Base-by-base conservation (phyloP, 2,888 invertebrate species). In the Himalopsyche japonica region DNA sequence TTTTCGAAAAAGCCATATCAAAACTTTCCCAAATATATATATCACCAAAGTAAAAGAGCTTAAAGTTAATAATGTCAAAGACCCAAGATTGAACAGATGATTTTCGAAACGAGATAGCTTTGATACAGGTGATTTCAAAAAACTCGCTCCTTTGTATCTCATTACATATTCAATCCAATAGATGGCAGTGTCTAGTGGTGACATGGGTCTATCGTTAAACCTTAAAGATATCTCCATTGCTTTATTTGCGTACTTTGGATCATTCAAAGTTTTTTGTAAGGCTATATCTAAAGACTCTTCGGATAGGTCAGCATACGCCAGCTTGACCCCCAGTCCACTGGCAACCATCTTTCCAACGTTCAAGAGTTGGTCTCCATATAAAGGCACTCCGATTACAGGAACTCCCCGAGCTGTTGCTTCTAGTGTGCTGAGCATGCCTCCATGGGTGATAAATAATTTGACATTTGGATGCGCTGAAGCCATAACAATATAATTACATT, bases 401-500 rank as follows among this genome's bases (percentile, higher is more conserved):
- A 91, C 90, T 7, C 90, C 91, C 86, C 90, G 88, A 82, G 90
- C 88, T 0, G 91, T 89, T 15, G 91, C 90, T 86, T 92, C 92
- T 85, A 90, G 91, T 0, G 90, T 90, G 76, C 92, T 91, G 81
- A 91, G 89, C 0, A 88, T 82, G 37, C 91, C 92, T 15, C 92
- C 92, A 85, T 92, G 92, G 1, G 91, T 90, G 27, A 92, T 91
- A 87, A 92, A 92, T 0, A 92, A 83, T 77, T 90, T 89, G 0
- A 91, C 88, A 87, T 92, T 92, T 0, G 89, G 89, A 88, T 92
- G 91, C 1, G 90, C 91, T 86, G 91, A 85, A 87, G 78, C 27
- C 27, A 48, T 8, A 18, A 78, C 34, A 37, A 80, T 20, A 57
- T 15, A 76, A 12, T 30, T 7, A 2, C 34, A 34, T 34, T 34